Evolutionary conservation across 2,888 invertebrate genomes (phyloP).

Genomic region (Ichneumoninae sp.): DNA sequence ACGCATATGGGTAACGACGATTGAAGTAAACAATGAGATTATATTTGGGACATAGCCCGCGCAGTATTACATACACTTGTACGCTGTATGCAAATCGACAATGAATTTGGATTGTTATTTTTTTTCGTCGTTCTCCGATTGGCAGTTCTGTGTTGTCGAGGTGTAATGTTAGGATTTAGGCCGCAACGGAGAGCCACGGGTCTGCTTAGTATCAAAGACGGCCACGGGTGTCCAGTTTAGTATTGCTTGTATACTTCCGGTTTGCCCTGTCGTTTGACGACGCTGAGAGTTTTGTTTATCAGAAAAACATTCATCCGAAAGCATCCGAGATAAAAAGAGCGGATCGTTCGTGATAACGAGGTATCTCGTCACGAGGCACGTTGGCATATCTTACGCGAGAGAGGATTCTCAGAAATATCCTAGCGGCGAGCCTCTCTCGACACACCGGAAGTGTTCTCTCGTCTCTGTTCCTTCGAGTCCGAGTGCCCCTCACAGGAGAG

Average conservation of each 20-base stretch:
- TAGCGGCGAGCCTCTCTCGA: not conserved
- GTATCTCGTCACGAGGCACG: not conserved
- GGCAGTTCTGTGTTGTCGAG: constrained; percentile 73
- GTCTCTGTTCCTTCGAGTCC: not conserved
- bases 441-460: constrained; percentile 14
- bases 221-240: constrained; percentile 65
- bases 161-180: constrained; percentile 56
- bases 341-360: not conserved
- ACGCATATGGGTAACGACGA: not conserved
- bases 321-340: not conserved
- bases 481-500: constrained; percentile 3
- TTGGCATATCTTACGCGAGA: not conserved
- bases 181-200: constrained; percentile 57
- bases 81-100: constrained; percentile 4
- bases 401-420: not conserved
- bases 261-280: constrained; percentile 70
- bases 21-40: not conserved
- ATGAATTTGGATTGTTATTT: constrained; percentile 40
- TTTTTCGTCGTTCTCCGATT: constrained; percentile 57
- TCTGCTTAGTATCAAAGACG: not conserved
- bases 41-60: not conserved
- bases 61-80: not conserved
- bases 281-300: constrained; percentile 69
- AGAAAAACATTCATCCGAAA: constrained; percentile 14
- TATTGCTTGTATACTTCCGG: constrained; percentile 74